A percentile compares a stretch with the other conserved stretches of the same genome.
phyloP scores from a whole-genome alignment of 2,888 invertebrate species.

The Xiphydria camelus region DNA sequence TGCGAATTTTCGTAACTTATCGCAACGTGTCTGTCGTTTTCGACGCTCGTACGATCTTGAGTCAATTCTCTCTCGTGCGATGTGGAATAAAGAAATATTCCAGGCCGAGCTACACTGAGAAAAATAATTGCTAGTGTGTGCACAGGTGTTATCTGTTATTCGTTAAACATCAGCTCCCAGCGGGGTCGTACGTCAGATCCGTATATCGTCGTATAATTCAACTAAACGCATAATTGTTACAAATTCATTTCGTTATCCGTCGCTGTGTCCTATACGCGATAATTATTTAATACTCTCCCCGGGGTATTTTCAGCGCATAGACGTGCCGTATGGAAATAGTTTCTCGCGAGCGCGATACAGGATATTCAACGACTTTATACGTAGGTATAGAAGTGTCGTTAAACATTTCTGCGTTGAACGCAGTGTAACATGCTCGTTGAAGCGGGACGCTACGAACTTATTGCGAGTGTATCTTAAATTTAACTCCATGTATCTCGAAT shows the following conservation, averaged over 20 bases:
- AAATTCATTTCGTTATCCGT: slow-evolving; percentile 8
- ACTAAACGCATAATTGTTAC: slow-evolving; percentile 8
- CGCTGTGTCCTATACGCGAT: background rate
- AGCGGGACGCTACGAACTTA: too few relatives aligned
- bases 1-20: too few relatives aligned
- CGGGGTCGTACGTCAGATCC: slow-evolving; percentile 1
- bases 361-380: too few relatives aligned
- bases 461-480: too few relatives aligned
- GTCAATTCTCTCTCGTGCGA: too few relatives aligned
- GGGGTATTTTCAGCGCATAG: slow-evolving; percentile 10
- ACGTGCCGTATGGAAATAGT: slow-evolving; percentile 2
- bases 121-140: background rate
- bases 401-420: too few relatives aligned
- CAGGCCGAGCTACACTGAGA: background rate
- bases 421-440: too few relatives aligned
- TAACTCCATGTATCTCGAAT: too few relatives aligned
- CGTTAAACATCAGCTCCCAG: background rate
- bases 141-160: background rate
- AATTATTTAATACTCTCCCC: slow-evolving; percentile 12
- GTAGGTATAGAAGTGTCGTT: too few relatives aligned
- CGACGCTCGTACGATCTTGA: too few relatives aligned
- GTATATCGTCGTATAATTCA: background rate
- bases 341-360: too few relatives aligned
- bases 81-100: background rate
- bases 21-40: too few relatives aligned